phyloP scores from a whole-genome alignment of 2,888 invertebrate species.

The Isotomurus palustris region DNA sequence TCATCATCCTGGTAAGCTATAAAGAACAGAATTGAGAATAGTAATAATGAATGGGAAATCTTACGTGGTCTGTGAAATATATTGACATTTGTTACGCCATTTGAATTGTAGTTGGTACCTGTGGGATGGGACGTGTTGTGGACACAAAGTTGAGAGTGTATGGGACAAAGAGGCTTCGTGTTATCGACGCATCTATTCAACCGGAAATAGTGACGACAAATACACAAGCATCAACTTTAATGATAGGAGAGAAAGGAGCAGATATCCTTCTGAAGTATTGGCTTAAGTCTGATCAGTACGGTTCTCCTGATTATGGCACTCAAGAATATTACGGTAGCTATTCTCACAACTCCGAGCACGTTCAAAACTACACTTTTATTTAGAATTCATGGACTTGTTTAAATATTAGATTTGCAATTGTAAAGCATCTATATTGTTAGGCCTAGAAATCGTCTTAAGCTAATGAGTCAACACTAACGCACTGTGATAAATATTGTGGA shows the following conservation, averaged over 20 bases:
- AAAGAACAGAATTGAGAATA: neutral
- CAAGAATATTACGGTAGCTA: no score
- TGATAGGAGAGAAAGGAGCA: conserved; percentile 10
- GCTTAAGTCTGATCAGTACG: no score
- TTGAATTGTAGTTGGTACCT: conserved; percentile 17
- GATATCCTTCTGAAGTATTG: conserved; percentile 7
- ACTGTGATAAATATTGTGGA: no score
- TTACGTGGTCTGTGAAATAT: neutral
- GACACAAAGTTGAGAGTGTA: conserved; percentile 14
- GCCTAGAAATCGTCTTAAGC: no score
- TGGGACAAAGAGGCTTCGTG: conserved; percentile 19
- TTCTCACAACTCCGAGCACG: no score
- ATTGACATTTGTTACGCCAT: neutral
- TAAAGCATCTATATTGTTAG: no score
- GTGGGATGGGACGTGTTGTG: conserved; percentile 9
- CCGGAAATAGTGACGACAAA: conserved; percentile 22
- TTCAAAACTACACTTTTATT: no score
- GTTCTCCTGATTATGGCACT: no score
- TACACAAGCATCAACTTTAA: conserved; percentile 15
- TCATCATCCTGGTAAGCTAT: conserved; percentile 19
- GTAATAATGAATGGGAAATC: no score
- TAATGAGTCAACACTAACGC: no score
- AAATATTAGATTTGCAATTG: no score
- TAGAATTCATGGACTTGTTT: no score
- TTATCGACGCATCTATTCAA: conserved; percentile 22